Conservation (phyloP, 2,113 vertebrate genomes). For the Brachypteracias leptosomus region DNA sequence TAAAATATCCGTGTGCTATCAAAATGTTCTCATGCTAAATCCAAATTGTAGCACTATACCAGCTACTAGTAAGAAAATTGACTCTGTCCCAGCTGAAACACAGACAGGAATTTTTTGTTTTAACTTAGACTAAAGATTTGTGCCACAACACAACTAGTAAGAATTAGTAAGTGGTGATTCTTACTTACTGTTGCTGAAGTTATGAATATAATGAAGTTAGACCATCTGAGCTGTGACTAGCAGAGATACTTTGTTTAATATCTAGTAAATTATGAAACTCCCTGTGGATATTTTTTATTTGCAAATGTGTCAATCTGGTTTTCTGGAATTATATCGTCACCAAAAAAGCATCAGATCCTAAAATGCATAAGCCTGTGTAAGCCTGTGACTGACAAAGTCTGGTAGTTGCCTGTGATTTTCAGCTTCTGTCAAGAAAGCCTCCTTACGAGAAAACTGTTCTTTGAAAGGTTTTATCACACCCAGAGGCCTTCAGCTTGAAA, state of each 20-base stretch:
- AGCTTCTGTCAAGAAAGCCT: not conserved
- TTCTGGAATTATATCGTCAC: not conserved
- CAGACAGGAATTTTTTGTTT: not conserved
- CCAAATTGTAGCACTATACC: not conserved
- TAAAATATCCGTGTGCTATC: not conserved
- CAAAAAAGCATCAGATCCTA: not conserved
- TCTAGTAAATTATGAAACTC: not conserved
- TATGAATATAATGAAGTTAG: not conserved
- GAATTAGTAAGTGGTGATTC: not conserved
- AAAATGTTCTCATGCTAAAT: not conserved
- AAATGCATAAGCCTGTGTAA: not conserved
- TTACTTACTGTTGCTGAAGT: not conserved
- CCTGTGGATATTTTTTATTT: not conserved
- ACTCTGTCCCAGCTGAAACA: not conserved
- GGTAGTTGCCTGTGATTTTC: not conserved
- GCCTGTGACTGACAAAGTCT: not conserved
- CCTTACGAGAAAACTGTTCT: not conserved
- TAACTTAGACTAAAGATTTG: not conserved
- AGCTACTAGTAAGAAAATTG: not conserved
- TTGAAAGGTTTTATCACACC: not conserved
- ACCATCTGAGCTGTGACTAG: not conserved
- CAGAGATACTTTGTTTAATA: not conserved
- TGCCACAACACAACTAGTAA: not conserved
- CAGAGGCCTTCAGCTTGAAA: not conserved
- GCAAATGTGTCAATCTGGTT: not conserved